Conservation (phyloP, 2,113 vertebrate species). For the Apus apus region DNA sequence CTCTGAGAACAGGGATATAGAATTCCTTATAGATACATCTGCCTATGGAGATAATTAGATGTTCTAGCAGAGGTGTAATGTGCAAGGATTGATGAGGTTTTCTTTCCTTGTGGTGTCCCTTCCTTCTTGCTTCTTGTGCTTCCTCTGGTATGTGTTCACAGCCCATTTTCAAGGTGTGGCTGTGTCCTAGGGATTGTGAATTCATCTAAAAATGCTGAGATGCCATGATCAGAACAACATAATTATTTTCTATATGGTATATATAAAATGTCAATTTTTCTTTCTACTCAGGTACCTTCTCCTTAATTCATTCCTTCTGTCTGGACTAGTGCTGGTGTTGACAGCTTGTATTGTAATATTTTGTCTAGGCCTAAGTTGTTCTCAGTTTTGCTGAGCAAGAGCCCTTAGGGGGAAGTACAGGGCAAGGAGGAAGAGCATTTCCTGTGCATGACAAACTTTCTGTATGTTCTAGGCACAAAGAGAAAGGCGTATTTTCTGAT, state of each 20-base stretch:
- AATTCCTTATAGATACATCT: neutral
- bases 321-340: neutral
- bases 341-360: neutral
- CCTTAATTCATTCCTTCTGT: neutral
- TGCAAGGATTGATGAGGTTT: neutral
- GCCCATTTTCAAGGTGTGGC: neutral
- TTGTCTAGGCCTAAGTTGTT: neutral
- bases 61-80: neutral
- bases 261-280: neutral
- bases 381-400: neutral
- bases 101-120: neutral
- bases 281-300: neutral
- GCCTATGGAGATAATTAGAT: neutral
- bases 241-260: too few species aligned
- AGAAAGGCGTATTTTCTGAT: neutral
- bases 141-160: neutral
- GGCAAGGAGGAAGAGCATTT: neutral
- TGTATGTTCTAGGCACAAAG: neutral
- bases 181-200: neutral
- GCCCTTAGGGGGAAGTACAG: neutral
- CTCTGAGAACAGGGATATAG: neutral
- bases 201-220: neutral
- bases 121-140: neutral
- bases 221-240: neutral
- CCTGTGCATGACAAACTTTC: neutral